Evolutionary conservation across 2,113 vertebrate species (phyloP), one percentile per base, ranked within the genome.

Genomic region (Brachyhypopomus occidentalis): DNA sequence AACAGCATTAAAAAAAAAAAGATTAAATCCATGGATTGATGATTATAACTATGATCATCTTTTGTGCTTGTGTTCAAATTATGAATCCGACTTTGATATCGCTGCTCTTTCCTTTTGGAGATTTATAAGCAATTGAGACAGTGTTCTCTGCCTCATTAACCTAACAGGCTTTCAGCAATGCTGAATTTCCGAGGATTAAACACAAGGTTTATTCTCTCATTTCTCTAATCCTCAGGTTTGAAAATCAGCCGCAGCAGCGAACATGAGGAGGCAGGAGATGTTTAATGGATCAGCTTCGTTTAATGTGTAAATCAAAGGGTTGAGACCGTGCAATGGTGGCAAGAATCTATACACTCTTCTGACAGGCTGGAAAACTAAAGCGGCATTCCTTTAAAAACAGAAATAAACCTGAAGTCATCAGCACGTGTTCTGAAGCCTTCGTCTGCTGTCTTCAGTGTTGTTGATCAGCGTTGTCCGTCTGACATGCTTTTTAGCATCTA

Each of bases 101-200:
- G 12, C 62, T 2, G 20, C 59, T n/a, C 70, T 62, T 56, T 76
- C 48, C 45, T 25, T 20, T 89, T 90, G 92, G 94, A 94, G 93
- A 95, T 95, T 95, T 94, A 95, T 94, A 93, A 92, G 92, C 93
- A 93, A 93, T 95, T 95, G 94, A 94, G 93, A 93, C 94, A 91
- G 92, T 93, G 94, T 94, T 94, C 92, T 94, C 94, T 95, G 94
- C 95, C 89, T 96, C 95, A 96, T 95, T 96, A 95, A 94, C 96
- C 96, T 93, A 91, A 93, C 94, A 94, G 17, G 72, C 77, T 72
- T 92, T 94, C 94, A 94, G 91, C 92, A 94, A 94, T 93, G 91
- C 94, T 93, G 94, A 94, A 95, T 95, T 94, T 94, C 94, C 93
- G 94, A 93, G 92, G 92, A 95, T 95, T 96, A 96, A 95, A 92